phyloP scores from a whole-genome alignment of 2,888 invertebrate species.

The Lobophora halterata region DNA sequence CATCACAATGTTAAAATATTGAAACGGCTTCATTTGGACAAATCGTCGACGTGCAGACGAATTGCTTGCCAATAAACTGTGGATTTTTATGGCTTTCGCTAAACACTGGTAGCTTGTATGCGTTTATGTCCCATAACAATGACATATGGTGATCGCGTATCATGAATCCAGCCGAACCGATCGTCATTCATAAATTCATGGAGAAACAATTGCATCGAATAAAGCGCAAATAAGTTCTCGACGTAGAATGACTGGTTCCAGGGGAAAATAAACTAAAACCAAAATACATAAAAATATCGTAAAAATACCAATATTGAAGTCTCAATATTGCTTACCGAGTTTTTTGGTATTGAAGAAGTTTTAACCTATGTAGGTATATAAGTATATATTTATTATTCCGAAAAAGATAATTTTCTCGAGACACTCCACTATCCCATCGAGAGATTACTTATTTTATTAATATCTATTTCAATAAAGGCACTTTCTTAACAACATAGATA shows the following conservation, averaged over 20 bases:
- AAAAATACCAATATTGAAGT: too few relatives aligned
- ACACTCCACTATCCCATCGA: too few relatives aligned
- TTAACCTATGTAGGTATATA: too few relatives aligned
- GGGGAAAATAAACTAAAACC: too few relatives aligned
- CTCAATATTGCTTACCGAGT: too few relatives aligned
- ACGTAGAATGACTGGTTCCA: constrained; percentile 5
- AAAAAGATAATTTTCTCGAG: too few relatives aligned
- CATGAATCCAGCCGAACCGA: constrained; percentile 42
- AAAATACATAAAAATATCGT: too few relatives aligned
- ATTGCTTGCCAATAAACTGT: constrained; percentile 25
- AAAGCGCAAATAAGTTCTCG: constrained; percentile 8
- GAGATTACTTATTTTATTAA: too few relatives aligned
- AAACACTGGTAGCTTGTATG: constrained; percentile 50
- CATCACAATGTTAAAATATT: constrained; percentile 5
- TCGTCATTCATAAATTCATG: constrained; percentile 39
- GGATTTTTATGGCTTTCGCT: constrained; percentile 42
- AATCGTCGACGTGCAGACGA: constrained; percentile 13
- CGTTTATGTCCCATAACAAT: constrained; percentile 63
- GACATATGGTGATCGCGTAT: constrained; percentile 55
- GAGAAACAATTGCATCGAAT: constrained; percentile 33
- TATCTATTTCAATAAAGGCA: too few relatives aligned
- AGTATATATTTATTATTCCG: too few relatives aligned
- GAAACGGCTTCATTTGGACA: constrained; percentile 24
- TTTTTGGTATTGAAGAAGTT: too few relatives aligned
- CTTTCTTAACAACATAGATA: too few relatives aligned